phyloP scores from a whole-genome alignment of 2,888 invertebrate species.

The Diloba caeruleocephala region DNA sequence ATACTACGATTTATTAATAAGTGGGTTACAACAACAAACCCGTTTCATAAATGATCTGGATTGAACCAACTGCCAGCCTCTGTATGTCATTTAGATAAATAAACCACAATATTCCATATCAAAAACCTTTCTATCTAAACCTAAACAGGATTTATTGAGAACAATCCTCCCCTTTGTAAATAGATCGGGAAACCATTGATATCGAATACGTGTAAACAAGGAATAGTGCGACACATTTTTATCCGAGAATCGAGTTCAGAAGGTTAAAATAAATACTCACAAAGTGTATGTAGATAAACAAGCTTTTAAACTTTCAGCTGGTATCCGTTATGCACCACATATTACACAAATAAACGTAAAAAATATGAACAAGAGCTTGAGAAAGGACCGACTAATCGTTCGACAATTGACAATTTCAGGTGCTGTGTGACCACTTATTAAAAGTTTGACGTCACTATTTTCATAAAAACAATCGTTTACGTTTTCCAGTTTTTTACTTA shows the following conservation, averaged over 20 bases:
- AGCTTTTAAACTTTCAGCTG: conserved; percentile 70
- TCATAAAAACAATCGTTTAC: background rate
- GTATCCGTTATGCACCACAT: conserved; percentile 75
- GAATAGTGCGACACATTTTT: conserved; percentile 61
- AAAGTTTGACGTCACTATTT: conserved; percentile 34
- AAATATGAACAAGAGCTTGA: conserved; percentile 72
- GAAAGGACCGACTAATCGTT: conserved; percentile 73
- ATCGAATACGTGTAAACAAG: conserved; percentile 87
- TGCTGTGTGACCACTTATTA: conserved; percentile 42
- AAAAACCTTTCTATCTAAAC: conserved; percentile 7
- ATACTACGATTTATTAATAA: conserved; percentile 50
- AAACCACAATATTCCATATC: conserved; percentile 12
- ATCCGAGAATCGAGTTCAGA: conserved; percentile 18
- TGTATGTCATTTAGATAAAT: conserved; percentile 5
- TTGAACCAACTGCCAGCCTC: conserved; percentile 11
- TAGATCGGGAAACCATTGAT: conserved; percentile 71
- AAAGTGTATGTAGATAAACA: conserved; percentile 61
- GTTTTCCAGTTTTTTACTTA: too few relatives aligned
- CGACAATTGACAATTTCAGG: conserved; percentile 62
- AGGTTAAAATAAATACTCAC: conserved; percentile 68
- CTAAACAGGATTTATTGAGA: conserved; percentile 37
- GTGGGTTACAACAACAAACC: conserved; percentile 60
- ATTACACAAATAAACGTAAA: conserved; percentile 76
- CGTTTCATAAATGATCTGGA: conserved; percentile 28
- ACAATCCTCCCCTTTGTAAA: conserved; percentile 87